Conservation (phyloP, 2,888 invertebrate species). For the Tiliacea citrago region DNA sequence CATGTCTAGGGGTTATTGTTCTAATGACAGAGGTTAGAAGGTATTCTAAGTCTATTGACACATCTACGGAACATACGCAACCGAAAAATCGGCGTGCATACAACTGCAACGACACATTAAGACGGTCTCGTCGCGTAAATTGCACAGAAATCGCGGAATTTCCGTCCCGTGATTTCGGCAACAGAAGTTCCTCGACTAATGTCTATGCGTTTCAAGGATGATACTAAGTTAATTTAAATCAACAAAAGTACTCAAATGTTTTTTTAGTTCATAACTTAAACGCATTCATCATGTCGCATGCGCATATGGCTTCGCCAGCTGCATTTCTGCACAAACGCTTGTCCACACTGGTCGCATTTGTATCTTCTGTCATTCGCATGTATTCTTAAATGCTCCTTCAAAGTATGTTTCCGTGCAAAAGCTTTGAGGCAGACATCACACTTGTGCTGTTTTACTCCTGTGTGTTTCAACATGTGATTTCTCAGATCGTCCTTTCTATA, state of each 20-base stretch:
- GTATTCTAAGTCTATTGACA: not conserved
- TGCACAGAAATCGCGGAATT: not conserved
- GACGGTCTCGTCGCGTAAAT: too few species aligned
- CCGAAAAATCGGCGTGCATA: too few species aligned
- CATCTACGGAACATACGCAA: not conserved
- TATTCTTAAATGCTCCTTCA: conserved; percentile 59
- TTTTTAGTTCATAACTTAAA: not conserved
- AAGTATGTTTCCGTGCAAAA: conserved; percentile 51
- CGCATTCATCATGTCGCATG: conserved; percentile 43
- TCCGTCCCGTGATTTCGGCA: not conserved
- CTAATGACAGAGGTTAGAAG: not conserved
- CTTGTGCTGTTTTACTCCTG: conserved; percentile 49
- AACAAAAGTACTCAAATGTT: not conserved
- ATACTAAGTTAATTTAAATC: not conserved
- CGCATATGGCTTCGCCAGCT: conserved; percentile 63
- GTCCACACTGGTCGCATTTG: conserved; percentile 55
- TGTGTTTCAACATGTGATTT: conserved; percentile 60
- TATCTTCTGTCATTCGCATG: conserved; percentile 58
- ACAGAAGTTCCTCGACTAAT: too few species aligned
- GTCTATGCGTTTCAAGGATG: not conserved
- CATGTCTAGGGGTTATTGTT: not conserved
- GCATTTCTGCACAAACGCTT: conserved; percentile 61
- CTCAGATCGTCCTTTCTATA: conserved; percentile 40
- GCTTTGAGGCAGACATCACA: conserved; percentile 57
- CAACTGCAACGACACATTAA: not conserved